Evolutionary conservation across 2,888 invertebrate genomes (phyloP), one percentile per base, ranked within the genome.

Genomic region (Germaria angustata): DNA sequence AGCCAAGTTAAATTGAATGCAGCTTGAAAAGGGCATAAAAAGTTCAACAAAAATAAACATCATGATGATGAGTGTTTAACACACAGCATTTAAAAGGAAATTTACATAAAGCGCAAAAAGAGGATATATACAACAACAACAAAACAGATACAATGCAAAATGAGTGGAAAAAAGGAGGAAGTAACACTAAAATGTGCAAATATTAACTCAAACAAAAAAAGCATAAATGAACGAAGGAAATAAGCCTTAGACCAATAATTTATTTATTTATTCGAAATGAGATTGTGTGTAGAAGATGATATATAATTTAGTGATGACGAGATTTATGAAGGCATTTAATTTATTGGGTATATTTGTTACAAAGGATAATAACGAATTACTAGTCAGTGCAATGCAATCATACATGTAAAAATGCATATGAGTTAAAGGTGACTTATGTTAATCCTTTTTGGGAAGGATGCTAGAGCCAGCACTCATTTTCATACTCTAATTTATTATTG

Each of bases 1-100:
- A 63, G 15, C 4, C n/a, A 61, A 34, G 41, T 68, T 59, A 68
- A 77, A 59, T 68, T 77, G 49, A 51, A 77, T 77, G 76, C 51
- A 77, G 17, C 68, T 61, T 13, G 22, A 11, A 51, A 61, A 51
- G 24, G 39, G 53, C 32, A 63, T 39, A 59, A 61, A 41, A 41
- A 32, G 41, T 34, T 32, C 1, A 8, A 22, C n/a, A 59, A 76
- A 76, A 28, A 59, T n/a, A 49, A 59, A 59, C 57, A 76, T 32
- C 13, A 41, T 32, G 49, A 20, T 57, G 55, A 57, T 59, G 51
- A 76, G 41, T 51, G 41, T 32, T 76, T 59, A 68, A 32, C 20
- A 51, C 49, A 51, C 39, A 32, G 22, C 68, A 41, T 76, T 76
- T 68, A 77, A 77, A 59, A 28, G 41, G 15, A 22, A 41, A 32